These are phyloP conservation scores for Xiphophorus hellerii DNA, from an alignment of 2,113 vertebrate species.

Conservation along the genomic window DNA sequence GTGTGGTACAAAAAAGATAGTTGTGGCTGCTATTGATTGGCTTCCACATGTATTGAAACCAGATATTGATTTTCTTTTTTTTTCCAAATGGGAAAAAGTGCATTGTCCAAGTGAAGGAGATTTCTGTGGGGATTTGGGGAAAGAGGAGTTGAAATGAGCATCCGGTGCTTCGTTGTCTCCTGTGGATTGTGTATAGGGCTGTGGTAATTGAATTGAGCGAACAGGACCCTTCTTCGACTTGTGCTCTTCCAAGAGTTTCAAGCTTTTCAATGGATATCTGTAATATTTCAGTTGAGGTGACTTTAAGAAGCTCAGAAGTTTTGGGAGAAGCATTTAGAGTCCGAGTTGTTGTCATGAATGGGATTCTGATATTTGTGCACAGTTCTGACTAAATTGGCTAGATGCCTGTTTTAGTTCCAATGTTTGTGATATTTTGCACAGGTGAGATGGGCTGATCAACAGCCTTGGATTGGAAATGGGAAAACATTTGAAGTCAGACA, in stretches of 20 bases:
- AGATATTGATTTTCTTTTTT: slow-evolving; percentile 87
- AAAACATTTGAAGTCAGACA: too few relatives aligned
- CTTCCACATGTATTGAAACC: slow-evolving; percentile 84
- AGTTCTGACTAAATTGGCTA: slow-evolving; percentile 10
- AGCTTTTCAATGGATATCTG: slow-evolving; percentile 46
- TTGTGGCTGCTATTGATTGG: slow-evolving; percentile 76
- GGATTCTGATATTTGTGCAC: neutral
- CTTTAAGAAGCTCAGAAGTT: slow-evolving; percentile 35
- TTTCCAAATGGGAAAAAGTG: slow-evolving; percentile 82
- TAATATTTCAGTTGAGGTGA: slow-evolving; percentile 52
- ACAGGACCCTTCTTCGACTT: slow-evolving; percentile 63
- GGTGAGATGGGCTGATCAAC: too few relatives aligned
- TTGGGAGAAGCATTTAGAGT: slow-evolving; percentile 12
- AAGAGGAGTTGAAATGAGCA: slow-evolving; percentile 83
- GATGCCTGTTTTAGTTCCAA: neutral
- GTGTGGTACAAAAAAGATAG: slow-evolving; percentile 62
- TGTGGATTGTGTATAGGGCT: slow-evolving; percentile 78
- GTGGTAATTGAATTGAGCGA: slow-evolving; percentile 83
- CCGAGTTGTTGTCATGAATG: slow-evolving; percentile 4
- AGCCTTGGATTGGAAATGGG: too few relatives aligned
- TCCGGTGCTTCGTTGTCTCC: slow-evolving; percentile 77
- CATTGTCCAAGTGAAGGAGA: slow-evolving; percentile 81
- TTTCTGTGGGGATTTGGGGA: slow-evolving; percentile 84
- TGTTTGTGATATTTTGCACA: neutral
- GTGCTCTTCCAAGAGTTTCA: slow-evolving; percentile 65